phyloP scores from a whole-genome alignment of 2,888 invertebrate genomes.

The Calliopum simillimum region DNA sequence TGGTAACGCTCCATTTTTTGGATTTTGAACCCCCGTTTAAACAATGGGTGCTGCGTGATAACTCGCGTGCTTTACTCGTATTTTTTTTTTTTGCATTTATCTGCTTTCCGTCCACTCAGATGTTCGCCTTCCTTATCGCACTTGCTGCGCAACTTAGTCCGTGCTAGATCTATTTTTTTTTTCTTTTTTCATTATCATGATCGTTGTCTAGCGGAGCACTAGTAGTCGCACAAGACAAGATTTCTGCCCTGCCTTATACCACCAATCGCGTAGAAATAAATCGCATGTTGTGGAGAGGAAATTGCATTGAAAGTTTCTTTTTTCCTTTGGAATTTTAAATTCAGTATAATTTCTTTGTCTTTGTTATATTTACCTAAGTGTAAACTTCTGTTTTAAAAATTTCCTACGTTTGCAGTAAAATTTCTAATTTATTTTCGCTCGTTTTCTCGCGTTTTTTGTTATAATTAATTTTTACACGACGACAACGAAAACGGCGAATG shows the following conservation, averaged over 20 bases:
- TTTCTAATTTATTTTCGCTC: slow-evolving; percentile 40
- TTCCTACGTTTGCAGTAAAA: slow-evolving; percentile 42
- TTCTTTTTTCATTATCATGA: background rate
- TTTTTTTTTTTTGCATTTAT: background rate
- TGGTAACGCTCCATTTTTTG: too few relatives aligned
- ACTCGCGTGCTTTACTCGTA: slow-evolving; percentile 10
- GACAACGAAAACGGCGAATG: slow-evolving; percentile 37
- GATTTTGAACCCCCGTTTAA: background rate
- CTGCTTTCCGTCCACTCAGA: background rate
- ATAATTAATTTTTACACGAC: slow-evolving; percentile 42
- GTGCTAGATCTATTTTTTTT: background rate
- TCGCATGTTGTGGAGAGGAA: slow-evolving; percentile 30
- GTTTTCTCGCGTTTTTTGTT: slow-evolving; percentile 37
- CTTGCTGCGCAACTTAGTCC: background rate
- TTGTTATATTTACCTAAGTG: slow-evolving; percentile 44
- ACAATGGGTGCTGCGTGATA: slow-evolving; percentile 2
- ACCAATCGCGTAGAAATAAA: slow-evolving; percentile 46
- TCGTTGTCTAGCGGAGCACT: slow-evolving; percentile 22
- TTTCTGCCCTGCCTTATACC: slow-evolving; percentile 10
- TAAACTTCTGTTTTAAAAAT: slow-evolving; percentile 43
- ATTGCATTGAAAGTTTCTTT: background rate
- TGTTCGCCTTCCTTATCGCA: slow-evolving; percentile 17
- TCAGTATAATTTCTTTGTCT: background rate
- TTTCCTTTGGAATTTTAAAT: too few relatives aligned
- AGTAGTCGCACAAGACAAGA: background rate